Conservation (phyloP, 1,140 invertebrate species). For the Pogonomyrmex californicus region DNA sequence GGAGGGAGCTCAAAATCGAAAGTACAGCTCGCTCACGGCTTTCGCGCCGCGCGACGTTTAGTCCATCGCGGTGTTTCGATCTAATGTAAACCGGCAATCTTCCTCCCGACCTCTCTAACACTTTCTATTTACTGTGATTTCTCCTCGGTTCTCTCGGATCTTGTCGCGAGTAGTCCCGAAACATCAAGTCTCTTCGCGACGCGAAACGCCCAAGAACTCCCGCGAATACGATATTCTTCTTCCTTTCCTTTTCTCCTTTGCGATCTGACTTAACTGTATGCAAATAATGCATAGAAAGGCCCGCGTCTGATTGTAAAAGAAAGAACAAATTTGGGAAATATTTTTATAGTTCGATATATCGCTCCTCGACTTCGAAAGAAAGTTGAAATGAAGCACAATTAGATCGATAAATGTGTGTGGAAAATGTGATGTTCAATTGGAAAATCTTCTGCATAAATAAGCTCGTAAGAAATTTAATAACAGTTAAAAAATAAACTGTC, state of each 20-base stretch:
- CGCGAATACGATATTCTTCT: not conserved
- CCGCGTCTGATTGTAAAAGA: not conserved
- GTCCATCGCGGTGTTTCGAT: slow-evolving; percentile 26
- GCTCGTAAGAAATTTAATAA: not conserved
- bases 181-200: not conserved
- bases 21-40: slow-evolving; percentile 43
- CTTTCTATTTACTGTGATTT: slow-evolving; percentile 32
- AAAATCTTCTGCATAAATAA: not conserved
- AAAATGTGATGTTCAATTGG: not conserved
- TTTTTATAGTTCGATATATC: not conserved
- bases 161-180: not conserved
- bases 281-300: not conserved
- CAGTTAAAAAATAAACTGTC: not conserved
- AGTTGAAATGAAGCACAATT: not conserved
- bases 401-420: not conserved
- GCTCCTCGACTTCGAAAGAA: not conserved
- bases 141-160: not conserved
- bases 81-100: slow-evolving; percentile 39
- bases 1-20: slow-evolving; percentile 60
- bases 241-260: not conserved
- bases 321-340: not conserved
- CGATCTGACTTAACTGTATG: too few species aligned
- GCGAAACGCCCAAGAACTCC: not conserved
- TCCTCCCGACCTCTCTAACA: not conserved
- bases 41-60: slow-evolving; percentile 43